Base-by-base conservation (phyloP, 2,888 invertebrate genomes). In the Dugesia japonica region DNA sequence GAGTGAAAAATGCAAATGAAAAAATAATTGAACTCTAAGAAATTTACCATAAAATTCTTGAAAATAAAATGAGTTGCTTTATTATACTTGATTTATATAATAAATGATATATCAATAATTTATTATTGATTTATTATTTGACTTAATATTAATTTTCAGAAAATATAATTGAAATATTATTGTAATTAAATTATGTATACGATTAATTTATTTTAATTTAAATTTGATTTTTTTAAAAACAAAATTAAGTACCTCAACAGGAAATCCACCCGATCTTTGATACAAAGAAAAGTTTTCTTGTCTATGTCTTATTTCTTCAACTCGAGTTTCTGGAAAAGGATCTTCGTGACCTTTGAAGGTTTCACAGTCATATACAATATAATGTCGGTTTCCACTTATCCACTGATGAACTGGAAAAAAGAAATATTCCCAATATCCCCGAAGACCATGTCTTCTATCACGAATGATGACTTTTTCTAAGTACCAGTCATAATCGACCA, bases 321-420 rank as follows among this genome's bases (percentile, higher is more conserved):
- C 77, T 33, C 86, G 80, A 76, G 83, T 82, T 17, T 83, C 83
- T 0, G 73, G 76, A 77, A 83, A 80, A 0, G 82, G 81, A 78
- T 85, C 85, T 75, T 80, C 79, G 79, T 85, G 84, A 0, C 86
- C 86, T 73, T 86, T 79, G 28, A 81, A 80, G 1, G 83, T 83
- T 78, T 85, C 85, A 79, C 82, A 82, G 79, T 83, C 82, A 23
- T 80, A 79, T 31, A 86, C 81, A 28, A 81, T 75, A 79, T 86
- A 85, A 33, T 81, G 82, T 28, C 80, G 80, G 71, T 82, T 80
- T 0, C 83, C 79, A 31, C 81, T 80, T 74, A 86, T 82, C 86
- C 86, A 86, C 17, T 85, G 81, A 77, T 84, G 81, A 1, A 86
- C 81, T 0, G 86, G 86, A 76, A 82, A 83, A 17, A 79, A 79